Base-by-base conservation (phyloP, 2,113 vertebrate species). In the Eptesicus fuscus region DNA sequence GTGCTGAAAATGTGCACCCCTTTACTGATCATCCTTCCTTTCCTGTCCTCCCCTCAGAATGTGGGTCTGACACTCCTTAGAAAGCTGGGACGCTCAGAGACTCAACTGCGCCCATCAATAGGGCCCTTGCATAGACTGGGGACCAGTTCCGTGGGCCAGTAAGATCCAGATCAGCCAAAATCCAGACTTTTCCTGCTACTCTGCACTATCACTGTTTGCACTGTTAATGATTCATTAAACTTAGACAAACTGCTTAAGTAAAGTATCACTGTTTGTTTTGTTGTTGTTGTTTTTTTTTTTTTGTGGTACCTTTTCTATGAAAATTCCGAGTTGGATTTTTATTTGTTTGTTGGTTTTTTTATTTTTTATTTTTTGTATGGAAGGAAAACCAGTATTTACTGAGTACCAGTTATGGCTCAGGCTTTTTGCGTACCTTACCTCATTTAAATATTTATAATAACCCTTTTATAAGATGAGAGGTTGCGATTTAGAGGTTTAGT, bases 71-170 rank as follows among this genome's bases (percentile, higher is more conserved):
- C n/a, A 13, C 28, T 35, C 37, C 12, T 51, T 44, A 61, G 70
- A 28, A 82, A 59, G 18, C 47, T 69, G 8, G 9, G n/a, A 17
- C 44, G 80, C 90, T 88, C 74, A 61, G 35, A 59, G 30, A 51
- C n/a, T 28, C 13, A 23, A 25, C 56, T 23, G 22, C 6, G 3
- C 37, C 40, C 11, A 23, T 40, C 22, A 85, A 2, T 16, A 44
- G 73, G 44, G 14, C 1, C 2, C 13, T 69, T 25, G 16, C 20
- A 30, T 30, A 5, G 25, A 9, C n/a, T 56, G 1, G 0, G 0
- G n/a, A 14, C 18, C 2, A 0, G 22, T n/a, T 79, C 69, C 32
- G 2, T 35, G 37, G 17, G 10, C 5, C 25, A 1, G 1, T 28
- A 63, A 59, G 61, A 61, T 37, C 70, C 44, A n/a, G 40, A 47